Percentiles rank a stretch among this genome's conserved stretches.
phyloP scores from a whole-genome alignment of 2,113 vertebrate species.

The Tyto alba region DNA sequence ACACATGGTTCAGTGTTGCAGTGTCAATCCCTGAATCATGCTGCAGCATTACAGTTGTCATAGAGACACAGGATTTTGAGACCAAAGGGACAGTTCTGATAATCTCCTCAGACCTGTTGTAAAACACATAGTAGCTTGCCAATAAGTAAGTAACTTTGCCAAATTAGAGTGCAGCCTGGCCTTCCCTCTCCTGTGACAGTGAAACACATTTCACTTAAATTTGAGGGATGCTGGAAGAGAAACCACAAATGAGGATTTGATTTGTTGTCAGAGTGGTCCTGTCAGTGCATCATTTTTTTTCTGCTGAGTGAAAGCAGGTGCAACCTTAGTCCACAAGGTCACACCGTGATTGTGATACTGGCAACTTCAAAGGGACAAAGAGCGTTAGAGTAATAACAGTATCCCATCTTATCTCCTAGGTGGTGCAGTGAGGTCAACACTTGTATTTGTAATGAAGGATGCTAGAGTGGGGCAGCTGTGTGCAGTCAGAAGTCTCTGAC shows the following conservation, averaged over 20 bases:
- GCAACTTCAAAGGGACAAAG: background rate
- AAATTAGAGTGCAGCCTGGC: background rate
- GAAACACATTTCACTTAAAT: background rate
- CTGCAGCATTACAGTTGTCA: conserved; percentile 43
- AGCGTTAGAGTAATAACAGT: background rate
- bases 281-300: background rate
- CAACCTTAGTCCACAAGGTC: background rate
- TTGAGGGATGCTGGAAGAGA: background rate
- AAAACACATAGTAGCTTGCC: background rate
- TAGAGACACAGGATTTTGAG: conserved; percentile 25
- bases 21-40: background rate
- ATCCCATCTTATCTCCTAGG: background rate
- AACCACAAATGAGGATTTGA: background rate
- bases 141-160: background rate
- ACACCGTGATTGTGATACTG: background rate
- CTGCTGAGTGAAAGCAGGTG: background rate
- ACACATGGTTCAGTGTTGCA: background rate
- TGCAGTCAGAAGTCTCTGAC: background rate
- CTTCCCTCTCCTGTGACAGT: background rate
- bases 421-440: background rate
- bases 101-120: background rate
- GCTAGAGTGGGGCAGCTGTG: background rate
- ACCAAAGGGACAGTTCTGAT: background rate
- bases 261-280: background rate
- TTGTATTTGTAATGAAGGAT: background rate